phyloP scores from a whole-genome alignment of 2,888 invertebrate species.

The Athalia cordata region DNA sequence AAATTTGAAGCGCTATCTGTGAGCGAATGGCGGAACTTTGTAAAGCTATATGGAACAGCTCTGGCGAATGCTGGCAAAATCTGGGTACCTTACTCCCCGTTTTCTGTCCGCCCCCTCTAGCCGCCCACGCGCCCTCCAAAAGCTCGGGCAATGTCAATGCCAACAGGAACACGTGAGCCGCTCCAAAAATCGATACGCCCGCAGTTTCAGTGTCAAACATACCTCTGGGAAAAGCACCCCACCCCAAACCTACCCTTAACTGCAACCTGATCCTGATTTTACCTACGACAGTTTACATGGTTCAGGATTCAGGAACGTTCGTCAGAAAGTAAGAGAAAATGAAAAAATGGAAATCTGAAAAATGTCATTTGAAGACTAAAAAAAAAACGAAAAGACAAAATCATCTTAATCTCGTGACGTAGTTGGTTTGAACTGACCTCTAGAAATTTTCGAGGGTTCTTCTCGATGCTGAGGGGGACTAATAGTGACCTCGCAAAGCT shows the following conservation, averaged over 20 bases:
- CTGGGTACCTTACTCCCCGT: conserved; percentile 35
- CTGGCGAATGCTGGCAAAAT: conserved; percentile 16
- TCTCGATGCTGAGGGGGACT: neutral
- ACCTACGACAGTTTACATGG: neutral
- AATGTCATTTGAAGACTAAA: neutral
- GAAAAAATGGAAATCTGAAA: neutral
- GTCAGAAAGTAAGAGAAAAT: neutral
- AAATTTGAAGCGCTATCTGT: no score
- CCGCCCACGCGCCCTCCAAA: conserved; percentile 42
- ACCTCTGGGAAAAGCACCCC: conserved; percentile 23
- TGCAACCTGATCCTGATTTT: neutral
- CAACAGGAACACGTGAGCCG: conserved; percentile 69
- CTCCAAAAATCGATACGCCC: conserved; percentile 68
- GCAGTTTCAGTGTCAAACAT: conserved; percentile 62
- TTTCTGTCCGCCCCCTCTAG: conserved; percentile 45
- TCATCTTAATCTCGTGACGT: no score
- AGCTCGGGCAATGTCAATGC: conserved; percentile 72
- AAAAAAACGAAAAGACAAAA: neutral
- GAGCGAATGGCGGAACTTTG: no score
- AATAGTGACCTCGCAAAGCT: conserved; percentile 61
- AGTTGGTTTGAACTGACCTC: conserved; percentile 10
- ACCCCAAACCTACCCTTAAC: neutral
- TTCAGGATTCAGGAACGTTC: neutral
- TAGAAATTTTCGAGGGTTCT: conserved; percentile 6
- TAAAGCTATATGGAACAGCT: neutral